These are phyloP conservation scores for Sebastes matsubarae DNA, from an alignment of 2,797 vertebrate genomes.

Conservation along the genomic window DNA sequence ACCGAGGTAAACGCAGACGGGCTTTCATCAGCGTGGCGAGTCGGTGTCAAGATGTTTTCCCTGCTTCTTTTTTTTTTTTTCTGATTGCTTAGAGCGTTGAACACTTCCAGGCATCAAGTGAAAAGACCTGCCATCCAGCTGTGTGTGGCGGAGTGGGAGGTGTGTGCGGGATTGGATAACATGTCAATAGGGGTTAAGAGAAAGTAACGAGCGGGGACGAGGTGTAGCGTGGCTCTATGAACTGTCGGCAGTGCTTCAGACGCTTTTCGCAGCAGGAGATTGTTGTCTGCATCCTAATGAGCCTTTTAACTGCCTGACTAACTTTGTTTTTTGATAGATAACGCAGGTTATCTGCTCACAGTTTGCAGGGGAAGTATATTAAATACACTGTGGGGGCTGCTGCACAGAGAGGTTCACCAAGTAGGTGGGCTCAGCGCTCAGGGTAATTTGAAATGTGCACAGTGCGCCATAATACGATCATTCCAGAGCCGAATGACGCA, in stretches of 20 bases:
- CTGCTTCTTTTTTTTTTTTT: background rate
- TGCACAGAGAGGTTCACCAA: constrained; percentile 16
- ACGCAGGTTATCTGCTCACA: background rate
- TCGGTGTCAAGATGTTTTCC: constrained; percentile 8
- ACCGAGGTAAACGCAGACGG: background rate
- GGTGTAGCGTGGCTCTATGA: background rate
- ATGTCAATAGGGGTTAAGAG: constrained; percentile 14
- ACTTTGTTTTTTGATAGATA: background rate
- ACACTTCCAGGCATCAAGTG: constrained; percentile 22
- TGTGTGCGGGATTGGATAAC: background rate
- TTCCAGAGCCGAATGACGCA: constrained; percentile 64
- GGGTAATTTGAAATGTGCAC: constrained; percentile 61
- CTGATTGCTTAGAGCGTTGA: constrained; percentile 38
- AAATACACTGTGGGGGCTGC: background rate
- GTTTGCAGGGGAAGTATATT: background rate
- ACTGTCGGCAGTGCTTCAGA: background rate
- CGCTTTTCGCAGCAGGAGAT: background rate
- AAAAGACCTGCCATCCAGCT: constrained; percentile 46
- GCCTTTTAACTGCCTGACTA: background rate
- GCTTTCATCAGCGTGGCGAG: constrained; percentile 13
- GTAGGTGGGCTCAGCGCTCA: constrained; percentile 48
- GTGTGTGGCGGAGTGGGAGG: constrained; percentile 13
- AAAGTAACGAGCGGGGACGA: background rate
- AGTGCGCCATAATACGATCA: constrained; percentile 46
- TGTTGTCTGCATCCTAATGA: background rate